These are phyloP conservation scores for Tipula unca DNA, from an alignment of 2,888 invertebrate genomes.

Conservation along the genomic window DNA sequence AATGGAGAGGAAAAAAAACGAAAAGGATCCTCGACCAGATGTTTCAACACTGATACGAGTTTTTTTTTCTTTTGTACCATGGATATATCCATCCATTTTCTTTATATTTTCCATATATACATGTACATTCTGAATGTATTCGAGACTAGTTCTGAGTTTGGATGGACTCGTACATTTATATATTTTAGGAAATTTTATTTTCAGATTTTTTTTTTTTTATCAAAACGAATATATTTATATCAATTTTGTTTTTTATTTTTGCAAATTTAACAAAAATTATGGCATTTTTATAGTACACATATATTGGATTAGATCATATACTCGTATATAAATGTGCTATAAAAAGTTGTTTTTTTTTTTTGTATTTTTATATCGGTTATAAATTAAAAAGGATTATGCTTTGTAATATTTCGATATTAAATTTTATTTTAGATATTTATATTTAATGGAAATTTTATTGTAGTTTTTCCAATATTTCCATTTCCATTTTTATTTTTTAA, in stretches of 20 bases:
- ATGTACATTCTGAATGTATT: background rate
- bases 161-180: background rate
- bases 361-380: background rate
- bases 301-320: background rate
- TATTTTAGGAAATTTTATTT: background rate
- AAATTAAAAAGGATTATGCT: conserved; percentile 8
- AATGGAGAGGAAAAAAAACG: background rate
- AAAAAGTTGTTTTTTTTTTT: background rate
- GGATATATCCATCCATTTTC: background rate
- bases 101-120: background rate
- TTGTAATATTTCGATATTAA: conserved; percentile 8
- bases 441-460: conserved; percentile 8
- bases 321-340: background rate
- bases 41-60: background rate
- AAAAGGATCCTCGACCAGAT: background rate
- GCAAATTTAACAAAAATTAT: background rate
- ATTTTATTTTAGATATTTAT: background rate
- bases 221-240: background rate
- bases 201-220: background rate
- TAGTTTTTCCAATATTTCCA: background rate
- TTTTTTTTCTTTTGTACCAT: background rate
- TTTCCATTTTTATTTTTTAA: background rate
- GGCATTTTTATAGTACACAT: background rate
- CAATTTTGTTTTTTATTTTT: background rate
- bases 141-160: background rate